Evolutionary conservation across 2,797 vertebrate species (phyloP), one percentile per base, ranked within the genome.

Genomic region (Hypotaenidia okinawae): DNA sequence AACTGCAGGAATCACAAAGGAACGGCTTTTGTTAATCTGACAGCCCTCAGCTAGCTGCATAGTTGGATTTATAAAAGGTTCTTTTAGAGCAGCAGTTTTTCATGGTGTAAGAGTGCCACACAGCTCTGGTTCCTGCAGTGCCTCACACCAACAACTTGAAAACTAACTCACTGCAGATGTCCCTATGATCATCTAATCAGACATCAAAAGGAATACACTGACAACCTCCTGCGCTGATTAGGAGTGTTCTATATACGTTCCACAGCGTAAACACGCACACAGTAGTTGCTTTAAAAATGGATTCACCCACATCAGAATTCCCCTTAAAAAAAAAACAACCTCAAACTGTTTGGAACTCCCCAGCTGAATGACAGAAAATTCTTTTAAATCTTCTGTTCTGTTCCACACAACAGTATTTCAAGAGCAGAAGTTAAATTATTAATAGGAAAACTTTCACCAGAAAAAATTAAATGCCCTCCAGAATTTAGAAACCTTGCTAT

Each of bases 121-220:
- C 87, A 91, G 91, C 93, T 96, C 94, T 93, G 86, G 90, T 61
- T 96, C 97, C 95, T 94, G 93, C 66, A 95, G 85, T 9, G 67
- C 91, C 90, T 96, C 95, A 96, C 93, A 96, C 95, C 87, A 97
- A 93, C 96, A 93, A 84, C 97, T 97, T 97, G 96, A 97, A 96
- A 97, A 95, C 96, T 97, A 98, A 97, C 95, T 97, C 96, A 41
- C 87, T 98, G 97, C 98, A 98, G 97, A 98, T 98, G 97, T 96
- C 96, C 94, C 94, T 97, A 28, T 97, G 97, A 98, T 98, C 97
- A 96, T 94, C 94, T 97, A 96, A 97, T 98, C 97, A 98, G 95
- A 98, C 97, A 98, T 97, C 97, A 98, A 97, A 98, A 96, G 97
- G 92, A 64, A 57, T 74, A 79, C 45, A 64, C 97, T 97, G 97